Percentiles rank a stretch among this genome's conserved stretches.
phyloP scores from a whole-genome alignment of 2,797 vertebrate species.

The Phoebastria nigripes region DNA sequence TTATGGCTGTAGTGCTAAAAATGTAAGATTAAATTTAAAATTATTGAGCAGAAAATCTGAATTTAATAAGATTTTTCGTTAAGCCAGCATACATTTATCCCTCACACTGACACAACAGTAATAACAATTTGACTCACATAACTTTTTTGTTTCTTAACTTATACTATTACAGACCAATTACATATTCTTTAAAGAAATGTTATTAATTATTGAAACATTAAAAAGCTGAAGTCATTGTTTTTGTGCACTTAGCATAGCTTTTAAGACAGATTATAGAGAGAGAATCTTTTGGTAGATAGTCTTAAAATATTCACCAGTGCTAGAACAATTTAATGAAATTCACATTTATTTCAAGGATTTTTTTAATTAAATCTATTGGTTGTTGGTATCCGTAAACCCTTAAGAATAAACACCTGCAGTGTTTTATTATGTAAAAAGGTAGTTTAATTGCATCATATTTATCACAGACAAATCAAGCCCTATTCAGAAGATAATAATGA shows the following conservation, averaged over 20 bases:
- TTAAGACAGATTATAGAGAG: constrained; percentile 59
- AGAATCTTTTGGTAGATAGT: constrained; percentile 52
- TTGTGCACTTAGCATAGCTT: constrained; percentile 66
- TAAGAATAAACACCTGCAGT: constrained; percentile 84
- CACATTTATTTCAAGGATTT: constrained; percentile 75
- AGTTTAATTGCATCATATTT: constrained; percentile 83
- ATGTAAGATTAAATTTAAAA: background rate
- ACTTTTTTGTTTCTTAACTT: constrained; percentile 60
- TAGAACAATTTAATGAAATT: constrained; percentile 78
- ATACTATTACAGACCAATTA: constrained; percentile 53
- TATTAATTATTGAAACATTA: constrained; percentile 69
- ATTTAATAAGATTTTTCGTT: background rate
- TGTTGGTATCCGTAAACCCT: constrained; percentile 81
- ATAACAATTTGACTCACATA: constrained; percentile 43
- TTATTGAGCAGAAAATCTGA: constrained; percentile 18
- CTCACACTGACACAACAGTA: background rate
- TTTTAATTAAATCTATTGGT: constrained; percentile 82
- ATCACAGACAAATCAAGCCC: constrained; percentile 84
- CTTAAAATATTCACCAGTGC: constrained; percentile 68
- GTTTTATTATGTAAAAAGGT: constrained; percentile 86
- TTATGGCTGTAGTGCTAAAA: background rate
- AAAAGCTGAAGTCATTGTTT: constrained; percentile 68
- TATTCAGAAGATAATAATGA: constrained; percentile 84
- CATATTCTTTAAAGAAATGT: constrained; percentile 50
- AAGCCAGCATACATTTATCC: background rate